These are phyloP conservation scores for Holocentrus rufus DNA, from an alignment of 2,797 vertebrate genomes.

Conservation along the genomic window DNA sequence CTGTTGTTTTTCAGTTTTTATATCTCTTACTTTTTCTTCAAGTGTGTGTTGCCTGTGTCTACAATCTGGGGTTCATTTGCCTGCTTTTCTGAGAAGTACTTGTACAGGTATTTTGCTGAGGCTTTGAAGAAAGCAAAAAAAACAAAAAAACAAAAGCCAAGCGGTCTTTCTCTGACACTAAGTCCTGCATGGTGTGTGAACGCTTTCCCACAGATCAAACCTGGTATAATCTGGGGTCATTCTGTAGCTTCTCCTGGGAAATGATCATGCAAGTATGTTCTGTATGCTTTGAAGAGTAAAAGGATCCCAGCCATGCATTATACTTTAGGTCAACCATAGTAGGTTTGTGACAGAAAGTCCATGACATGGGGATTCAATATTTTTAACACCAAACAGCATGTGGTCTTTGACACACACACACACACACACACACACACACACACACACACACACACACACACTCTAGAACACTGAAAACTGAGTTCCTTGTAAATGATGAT, in stretches of 20 bases:
- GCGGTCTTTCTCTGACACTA: slow-evolving; percentile 4
- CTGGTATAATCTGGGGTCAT: slow-evolving; percentile 6
- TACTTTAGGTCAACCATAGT: slow-evolving; percentile 17
- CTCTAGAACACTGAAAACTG: slow-evolving; percentile 44
- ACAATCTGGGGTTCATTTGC: slow-evolving; percentile 31
- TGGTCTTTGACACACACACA: slow-evolving; percentile 12
- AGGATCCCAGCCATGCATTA: slow-evolving; percentile 38
- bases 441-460: background rate
- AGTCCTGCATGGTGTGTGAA: slow-evolving; percentile 40
- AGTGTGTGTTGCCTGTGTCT: no score
- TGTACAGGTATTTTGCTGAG: background rate
- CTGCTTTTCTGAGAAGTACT: background rate
- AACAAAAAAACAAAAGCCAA: slow-evolving; percentile 9
- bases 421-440: slow-evolving; percentile 2
- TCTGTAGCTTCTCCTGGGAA: background rate
- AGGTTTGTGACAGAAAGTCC: slow-evolving; percentile 35
- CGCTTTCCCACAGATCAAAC: background rate
- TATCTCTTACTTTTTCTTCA: background rate
- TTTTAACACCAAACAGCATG: slow-evolving; percentile 43
- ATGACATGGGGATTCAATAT: slow-evolving; percentile 2
- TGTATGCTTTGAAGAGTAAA: slow-evolving; percentile 58
- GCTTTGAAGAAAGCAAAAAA: background rate
- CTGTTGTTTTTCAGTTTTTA: no score
- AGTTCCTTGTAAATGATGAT: slow-evolving; percentile 37
- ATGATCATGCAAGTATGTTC: slow-evolving; percentile 39